Conservation (phyloP, 1,140 invertebrate species). For the Aphaenogaster rudis region DNA sequence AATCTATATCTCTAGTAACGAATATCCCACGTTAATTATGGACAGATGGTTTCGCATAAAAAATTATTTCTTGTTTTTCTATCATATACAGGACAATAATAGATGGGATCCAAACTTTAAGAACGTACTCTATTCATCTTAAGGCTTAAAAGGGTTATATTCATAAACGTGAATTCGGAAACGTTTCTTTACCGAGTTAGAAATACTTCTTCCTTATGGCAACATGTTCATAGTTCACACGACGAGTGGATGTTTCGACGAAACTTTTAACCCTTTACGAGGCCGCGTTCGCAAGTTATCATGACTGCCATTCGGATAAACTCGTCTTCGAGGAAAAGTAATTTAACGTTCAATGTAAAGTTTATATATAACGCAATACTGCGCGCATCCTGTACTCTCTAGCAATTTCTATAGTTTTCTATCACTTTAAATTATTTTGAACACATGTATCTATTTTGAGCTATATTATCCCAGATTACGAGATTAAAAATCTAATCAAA, state of each 20-base stretch:
- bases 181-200: not conserved
- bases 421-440: not conserved
- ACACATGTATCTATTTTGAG: not conserved
- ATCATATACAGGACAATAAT: not conserved
- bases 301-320: conserved; percentile 1
- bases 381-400: not conserved
- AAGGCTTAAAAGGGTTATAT: not conserved
- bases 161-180: not conserved
- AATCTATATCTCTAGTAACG: not conserved
- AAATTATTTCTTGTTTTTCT: not conserved
- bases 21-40: not conserved
- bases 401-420: not conserved
- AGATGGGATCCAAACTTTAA: not conserved
- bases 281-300: conserved; percentile 1
- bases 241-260: conserved; percentile 11
- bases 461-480: not conserved
- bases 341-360: conserved; percentile 31
- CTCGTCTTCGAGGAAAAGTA: not conserved
- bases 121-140: not conserved
- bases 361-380: not conserved
- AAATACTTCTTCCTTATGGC: not conserved
- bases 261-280: conserved; percentile 35
- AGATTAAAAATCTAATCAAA: conserved; percentile 6
- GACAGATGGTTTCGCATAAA: not conserved
- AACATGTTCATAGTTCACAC: not conserved